phyloP scores from a whole-genome alignment of 2,113 vertebrate species.

The Microcebus griseorufus region DNA sequence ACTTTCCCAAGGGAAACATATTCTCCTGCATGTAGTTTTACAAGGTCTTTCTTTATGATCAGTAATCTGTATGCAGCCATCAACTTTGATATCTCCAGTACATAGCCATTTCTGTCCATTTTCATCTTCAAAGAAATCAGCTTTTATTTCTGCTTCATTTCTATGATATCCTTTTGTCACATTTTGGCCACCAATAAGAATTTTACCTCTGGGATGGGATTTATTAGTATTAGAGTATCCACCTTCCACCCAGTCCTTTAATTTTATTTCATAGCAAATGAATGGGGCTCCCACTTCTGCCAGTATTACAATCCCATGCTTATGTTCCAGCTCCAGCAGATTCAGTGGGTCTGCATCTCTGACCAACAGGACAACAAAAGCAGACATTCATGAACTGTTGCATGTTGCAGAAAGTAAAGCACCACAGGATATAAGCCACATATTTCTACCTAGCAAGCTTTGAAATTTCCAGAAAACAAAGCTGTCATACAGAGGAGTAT shows the following conservation, averaged over 20 bases:
- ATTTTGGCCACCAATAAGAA: constrained; percentile 93
- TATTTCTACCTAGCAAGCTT: constrained; percentile 90
- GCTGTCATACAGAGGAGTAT: constrained; percentile 92
- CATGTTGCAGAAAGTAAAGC: constrained; percentile 92
- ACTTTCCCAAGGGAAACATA: constrained; percentile 96
- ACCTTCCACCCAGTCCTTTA: constrained; percentile 94
- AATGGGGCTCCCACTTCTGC: constrained; percentile 92
- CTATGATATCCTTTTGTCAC: constrained; percentile 95
- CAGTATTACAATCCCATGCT: constrained; percentile 93
- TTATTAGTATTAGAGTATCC: constrained; percentile 91
- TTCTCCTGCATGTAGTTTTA: constrained; percentile 94
- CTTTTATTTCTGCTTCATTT: constrained; percentile 85
- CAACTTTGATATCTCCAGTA: constrained; percentile 94
- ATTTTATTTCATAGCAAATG: constrained; percentile 93
- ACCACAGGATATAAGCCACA: constrained; percentile 90
- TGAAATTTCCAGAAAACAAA: constrained; percentile 92
- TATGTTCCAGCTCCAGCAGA: constrained; percentile 92
- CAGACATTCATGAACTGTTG: constrained; percentile 97
- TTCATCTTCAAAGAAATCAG: constrained; percentile 91
- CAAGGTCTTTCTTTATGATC: constrained; percentile 95
- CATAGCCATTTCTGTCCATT: constrained; percentile 93
- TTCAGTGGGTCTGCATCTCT: constrained; percentile 93
- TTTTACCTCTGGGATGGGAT: constrained; percentile 92
- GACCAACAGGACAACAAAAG: constrained; percentile 93
- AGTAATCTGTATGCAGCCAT: constrained; percentile 94